Percentiles rank a stretch among this genome's conserved stretches.
phyloP scores from a whole-genome alignment of 2,113 vertebrate genomes.

The Paralichthys olivaceus region DNA sequence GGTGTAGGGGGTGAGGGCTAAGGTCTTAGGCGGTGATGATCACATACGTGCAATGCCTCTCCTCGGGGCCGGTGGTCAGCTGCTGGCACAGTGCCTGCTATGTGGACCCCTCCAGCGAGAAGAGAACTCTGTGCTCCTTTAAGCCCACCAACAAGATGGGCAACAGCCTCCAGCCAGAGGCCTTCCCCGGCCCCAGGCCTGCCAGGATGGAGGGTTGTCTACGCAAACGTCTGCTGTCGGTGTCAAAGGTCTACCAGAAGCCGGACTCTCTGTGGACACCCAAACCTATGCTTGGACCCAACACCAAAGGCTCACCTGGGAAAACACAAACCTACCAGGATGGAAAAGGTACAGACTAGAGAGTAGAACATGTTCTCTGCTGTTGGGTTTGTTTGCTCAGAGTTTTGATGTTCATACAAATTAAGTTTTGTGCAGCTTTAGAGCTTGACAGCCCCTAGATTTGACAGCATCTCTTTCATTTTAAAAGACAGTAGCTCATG shows the following conservation, averaged over 20 bases:
- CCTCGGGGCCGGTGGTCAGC: constrained; percentile 81
- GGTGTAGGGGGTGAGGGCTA: constrained; percentile 30
- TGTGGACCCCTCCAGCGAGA: constrained; percentile 77
- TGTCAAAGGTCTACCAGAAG: constrained; percentile 82
- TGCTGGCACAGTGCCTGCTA: constrained; percentile 85
- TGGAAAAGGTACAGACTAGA: constrained; percentile 67
- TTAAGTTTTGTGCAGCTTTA: not conserved
- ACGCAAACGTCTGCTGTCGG: constrained; percentile 81
- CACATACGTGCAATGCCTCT: constrained; percentile 86
- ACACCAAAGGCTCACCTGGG: constrained; percentile 39
- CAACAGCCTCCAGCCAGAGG: constrained; percentile 78
- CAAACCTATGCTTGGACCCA: constrained; percentile 78
- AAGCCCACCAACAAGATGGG: constrained; percentile 83
- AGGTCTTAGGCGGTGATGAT: constrained; percentile 82
- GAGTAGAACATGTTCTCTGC: not conserved
- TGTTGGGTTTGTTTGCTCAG: not conserved
- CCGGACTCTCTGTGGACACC: constrained; percentile 85
- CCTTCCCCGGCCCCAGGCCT: constrained; percentile 30
- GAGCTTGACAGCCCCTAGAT: not conserved
- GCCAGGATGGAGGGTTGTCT: constrained; percentile 70
- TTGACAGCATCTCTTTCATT: not conserved
- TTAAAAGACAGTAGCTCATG: not conserved
- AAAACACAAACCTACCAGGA: constrained; percentile 59
- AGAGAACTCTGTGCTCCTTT: constrained; percentile 76
- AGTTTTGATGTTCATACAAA: not conserved